Evolutionary conservation across 2,113 vertebrate genomes (phyloP).

Genomic region (Hemiprocne comata): DNA sequence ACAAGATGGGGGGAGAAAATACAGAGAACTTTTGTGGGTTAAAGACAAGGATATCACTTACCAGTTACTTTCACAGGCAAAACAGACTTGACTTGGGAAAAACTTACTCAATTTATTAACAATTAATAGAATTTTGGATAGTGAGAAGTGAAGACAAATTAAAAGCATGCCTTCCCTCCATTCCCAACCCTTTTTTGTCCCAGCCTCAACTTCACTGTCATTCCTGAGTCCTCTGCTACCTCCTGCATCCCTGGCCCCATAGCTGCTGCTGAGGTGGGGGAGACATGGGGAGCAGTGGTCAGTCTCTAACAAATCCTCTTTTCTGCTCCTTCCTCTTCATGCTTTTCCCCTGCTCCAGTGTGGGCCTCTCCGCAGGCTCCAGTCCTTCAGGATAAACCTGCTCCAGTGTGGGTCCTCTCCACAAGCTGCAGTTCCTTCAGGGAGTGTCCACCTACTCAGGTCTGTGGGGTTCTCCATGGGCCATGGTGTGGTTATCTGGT

Average conservation of each 20-base stretch:
- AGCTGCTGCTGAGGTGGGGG: background rate
- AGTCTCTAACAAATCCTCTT: background rate
- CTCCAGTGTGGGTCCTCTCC: background rate
- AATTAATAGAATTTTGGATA: background rate
- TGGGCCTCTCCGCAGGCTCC: background rate
- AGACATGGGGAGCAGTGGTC: background rate
- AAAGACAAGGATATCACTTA: background rate
- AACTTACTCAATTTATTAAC: background rate
- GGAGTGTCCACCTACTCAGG: background rate
- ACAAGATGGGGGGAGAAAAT: background rate
- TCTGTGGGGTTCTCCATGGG: background rate
- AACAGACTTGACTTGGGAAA: background rate
- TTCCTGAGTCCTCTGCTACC: background rate
- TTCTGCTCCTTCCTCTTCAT: background rate
- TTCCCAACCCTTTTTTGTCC: background rate
- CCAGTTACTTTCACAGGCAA: background rate
- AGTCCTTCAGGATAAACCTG: background rate
- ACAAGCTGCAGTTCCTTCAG: background rate
- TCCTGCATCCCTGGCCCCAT: fast-evolving
- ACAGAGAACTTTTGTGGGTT: background rate
- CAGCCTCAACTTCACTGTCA: background rate
- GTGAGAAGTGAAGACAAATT: background rate
- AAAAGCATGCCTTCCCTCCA: background rate
- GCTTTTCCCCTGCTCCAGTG: background rate
- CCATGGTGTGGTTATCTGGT: background rate